Evolutionary conservation across 2,797 vertebrate species (phyloP), one percentile per base, ranked within the genome.

Genomic region (Acridotheres tristis): DNA sequence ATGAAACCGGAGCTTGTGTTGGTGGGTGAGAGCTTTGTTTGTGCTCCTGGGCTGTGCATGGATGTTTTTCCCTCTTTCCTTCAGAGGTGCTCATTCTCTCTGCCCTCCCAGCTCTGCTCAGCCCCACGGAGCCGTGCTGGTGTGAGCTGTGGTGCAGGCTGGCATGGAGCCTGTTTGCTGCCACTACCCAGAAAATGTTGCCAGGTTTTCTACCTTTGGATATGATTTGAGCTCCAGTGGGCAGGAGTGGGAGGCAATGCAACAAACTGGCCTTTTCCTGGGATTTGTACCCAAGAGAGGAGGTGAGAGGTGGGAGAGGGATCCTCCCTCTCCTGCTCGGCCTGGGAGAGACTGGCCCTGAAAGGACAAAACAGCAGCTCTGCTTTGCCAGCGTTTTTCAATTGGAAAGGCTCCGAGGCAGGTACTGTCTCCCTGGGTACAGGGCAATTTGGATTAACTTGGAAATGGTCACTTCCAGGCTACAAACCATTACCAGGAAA

Each of bases 81-180:
- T 30, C 30, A 29, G 48, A 67, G 50, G 16, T 84, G 68, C 34
- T 43, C 5, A 1, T 74, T 47, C 5, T 45, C 32, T 3, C 10
- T 10, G 11, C 79, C 22, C 15, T 43, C 19, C n/a, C 40, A 21
- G 71, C 67, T n/a, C 71, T 27, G 7, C 12, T 17, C 57, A 58
- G 13, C 53, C 7, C 36, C n/a, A 10, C 0, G 0, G 8, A 69
- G 38, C 72, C 0, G 5, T 58, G 71, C 13, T 1, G 1, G 5
- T 43, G 58, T 25, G 11, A 47, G 54, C 72, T 42, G 17, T 50
- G 63, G 30, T 18, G 59, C 75, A 79, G 75, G 82, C 80, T 91
- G 90, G 83, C 79, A 20, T 5, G 38, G 26, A 68, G 79, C 76
- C 79, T 26, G 20, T 32, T 30, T 22, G 7, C 36, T 62, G 59